Base-by-base conservation (phyloP, 2,113 vertebrate genomes). In the Okapia johnstoni region DNA sequence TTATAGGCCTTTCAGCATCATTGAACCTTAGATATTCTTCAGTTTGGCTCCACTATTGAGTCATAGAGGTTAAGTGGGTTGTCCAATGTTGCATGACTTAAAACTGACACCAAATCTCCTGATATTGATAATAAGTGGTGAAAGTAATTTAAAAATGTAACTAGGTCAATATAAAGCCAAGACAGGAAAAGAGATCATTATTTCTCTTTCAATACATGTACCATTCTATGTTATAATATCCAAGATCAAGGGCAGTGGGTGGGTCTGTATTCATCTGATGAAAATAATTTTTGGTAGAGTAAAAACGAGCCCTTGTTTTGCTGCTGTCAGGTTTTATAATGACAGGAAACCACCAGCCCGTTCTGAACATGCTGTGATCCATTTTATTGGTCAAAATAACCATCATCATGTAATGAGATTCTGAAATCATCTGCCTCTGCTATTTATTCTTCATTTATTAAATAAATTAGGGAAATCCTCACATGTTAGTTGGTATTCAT, bases 91-190 rank as follows among this genome's bases (percentile, higher is more conserved):
- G 1, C 52, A 63, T 81, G 50, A 93, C 46, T 73, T 94, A 46
- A 93, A 92, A 52, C 17, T 77, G 63, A 43, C 88, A 70, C 88
- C 40, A 52, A 73, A 93, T 76, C 13, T 48, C 55, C 79, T 87
- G 43, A 70, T 40, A 79, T 48, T 57, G 26, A 93, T 57, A 92
- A 43, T 57, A 97, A 85, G 13, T 55, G 13, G 15, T 57, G 17
- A 7, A 95, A 86, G 52, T 89, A 90, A 97, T 92, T 87, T 81
- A 88, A 90, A 76, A 95, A 95, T 88, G 60, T 89, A 79, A 84
- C 17, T 85, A 66, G 40, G 76, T 94, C 54, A 43, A 81, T 95
- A 85, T 16, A 80, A 97, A 90, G 70, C 48, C 13, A 58, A 88
- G 85, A 81, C 26, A 80, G 48, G 63, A 86, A 93, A 90, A 95